phyloP scores from a whole-genome alignment of 2,888 invertebrate genomes.

The Drosophila lutescens region DNA sequence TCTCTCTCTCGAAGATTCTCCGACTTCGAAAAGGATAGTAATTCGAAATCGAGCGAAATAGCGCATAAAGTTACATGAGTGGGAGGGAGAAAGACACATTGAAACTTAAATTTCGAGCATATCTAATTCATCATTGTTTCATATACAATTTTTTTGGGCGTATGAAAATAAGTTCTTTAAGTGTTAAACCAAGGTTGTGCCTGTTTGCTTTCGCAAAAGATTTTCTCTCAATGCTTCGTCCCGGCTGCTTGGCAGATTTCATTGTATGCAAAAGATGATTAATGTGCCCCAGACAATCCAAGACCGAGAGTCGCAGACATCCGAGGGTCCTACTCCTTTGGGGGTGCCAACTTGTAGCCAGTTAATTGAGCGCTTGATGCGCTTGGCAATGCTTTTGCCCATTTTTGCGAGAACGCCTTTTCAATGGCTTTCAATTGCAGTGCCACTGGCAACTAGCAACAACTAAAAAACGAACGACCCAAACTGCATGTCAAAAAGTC shows the following conservation, averaged over 20 bases:
- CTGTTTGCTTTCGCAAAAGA: background rate
- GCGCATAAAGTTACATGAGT: no score
- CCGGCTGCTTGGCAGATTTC: conserved; percentile 44
- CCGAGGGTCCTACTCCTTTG: conserved; percentile 13
- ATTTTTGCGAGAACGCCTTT: conserved; percentile 53
- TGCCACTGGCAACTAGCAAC: background rate
- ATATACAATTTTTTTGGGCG: no score
- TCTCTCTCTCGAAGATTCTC: no score
- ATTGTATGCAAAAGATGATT: conserved; percentile 74
- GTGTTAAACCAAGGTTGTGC: background rate
- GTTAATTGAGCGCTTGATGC: conserved; percentile 69
- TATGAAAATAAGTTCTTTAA: background rate
- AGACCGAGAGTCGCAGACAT: conserved; percentile 34
- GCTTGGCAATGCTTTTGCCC: conserved; percentile 12
- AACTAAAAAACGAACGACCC: conserved; percentile 29
- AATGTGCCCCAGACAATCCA: conserved; percentile 56
- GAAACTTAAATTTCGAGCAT: no score
- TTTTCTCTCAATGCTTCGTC: conserved; percentile 17
- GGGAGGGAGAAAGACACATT: no score
- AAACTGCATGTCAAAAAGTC: conserved; percentile 48
- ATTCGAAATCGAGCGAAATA: no score
- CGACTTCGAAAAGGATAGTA: no score
- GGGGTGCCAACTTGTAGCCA: conserved; percentile 53
- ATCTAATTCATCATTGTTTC: no score
- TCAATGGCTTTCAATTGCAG: conserved; percentile 59